Conservation (phyloP, 2,888 invertebrate species). For the Ethmia dodecea region DNA sequence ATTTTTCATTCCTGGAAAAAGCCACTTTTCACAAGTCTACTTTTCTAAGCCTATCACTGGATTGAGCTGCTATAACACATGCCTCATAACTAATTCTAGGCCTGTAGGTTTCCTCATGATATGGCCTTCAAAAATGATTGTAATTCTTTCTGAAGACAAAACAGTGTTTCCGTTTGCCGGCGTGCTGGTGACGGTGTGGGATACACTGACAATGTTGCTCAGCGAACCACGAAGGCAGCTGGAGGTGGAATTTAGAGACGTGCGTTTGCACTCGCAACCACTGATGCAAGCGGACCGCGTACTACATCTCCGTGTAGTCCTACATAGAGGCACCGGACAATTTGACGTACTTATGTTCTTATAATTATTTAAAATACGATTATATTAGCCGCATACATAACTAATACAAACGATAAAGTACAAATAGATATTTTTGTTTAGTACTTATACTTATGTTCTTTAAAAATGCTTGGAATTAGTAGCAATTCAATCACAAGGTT, state of each 20-base stretch:
- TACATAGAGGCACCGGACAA: conserved; percentile 78
- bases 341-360: conserved; percentile 67
- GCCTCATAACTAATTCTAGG: too few species aligned
- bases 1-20: too few species aligned
- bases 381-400: background rate
- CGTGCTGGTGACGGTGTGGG: conserved; percentile 84
- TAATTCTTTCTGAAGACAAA: conserved; percentile 57
- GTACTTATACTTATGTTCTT: background rate
- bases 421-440: background rate
- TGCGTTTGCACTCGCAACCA: conserved; percentile 79
- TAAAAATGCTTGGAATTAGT: background rate
- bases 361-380: background rate
- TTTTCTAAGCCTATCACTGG: too few species aligned
- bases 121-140: background rate
- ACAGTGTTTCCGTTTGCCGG: conserved; percentile 87
- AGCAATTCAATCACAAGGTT: background rate
- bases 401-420: background rate
- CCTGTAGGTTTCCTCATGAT: background rate
- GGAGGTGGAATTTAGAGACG: conserved; percentile 82
- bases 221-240: conserved; percentile 77
- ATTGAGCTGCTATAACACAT: too few species aligned
- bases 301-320: conserved; percentile 70
- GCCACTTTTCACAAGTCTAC: too few species aligned
- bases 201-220: conserved; percentile 78
- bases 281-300: conserved; percentile 69